These are phyloP conservation scores for Azorinus chamasolen DNA, from an alignment of 2,888 invertebrate species.

Conservation along the genomic window DNA sequence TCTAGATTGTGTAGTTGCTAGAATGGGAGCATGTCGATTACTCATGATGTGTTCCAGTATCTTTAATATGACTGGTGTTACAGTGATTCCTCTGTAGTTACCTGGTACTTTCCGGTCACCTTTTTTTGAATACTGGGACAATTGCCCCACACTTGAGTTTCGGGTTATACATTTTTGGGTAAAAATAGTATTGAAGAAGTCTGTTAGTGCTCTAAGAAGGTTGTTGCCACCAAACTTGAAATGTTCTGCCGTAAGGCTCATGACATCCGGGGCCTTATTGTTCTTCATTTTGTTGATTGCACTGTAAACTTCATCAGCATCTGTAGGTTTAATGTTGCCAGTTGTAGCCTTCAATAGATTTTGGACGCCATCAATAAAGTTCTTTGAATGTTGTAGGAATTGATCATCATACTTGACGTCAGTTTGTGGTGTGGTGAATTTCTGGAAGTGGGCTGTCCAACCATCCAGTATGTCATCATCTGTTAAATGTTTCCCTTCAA, in stretches of 20 bases:
- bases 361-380: background rate
- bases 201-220: background rate
- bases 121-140: conserved; percentile 15
- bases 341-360: background rate
- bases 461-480: background rate
- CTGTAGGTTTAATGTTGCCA: background rate
- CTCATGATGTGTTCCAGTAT: conserved; percentile 9
- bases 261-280: conserved; percentile 16
- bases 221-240: conserved; percentile 9
- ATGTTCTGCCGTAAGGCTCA: conserved; percentile 4
- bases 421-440: background rate
- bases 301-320: too few relatives aligned
- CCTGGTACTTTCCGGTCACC: conserved; percentile 4
- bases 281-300: conserved; percentile 9
- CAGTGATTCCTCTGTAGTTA: conserved; percentile 23
- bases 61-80: conserved; percentile 4
- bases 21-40: background rate
- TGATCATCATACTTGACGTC: background rate
- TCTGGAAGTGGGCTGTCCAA: background rate
- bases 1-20: conserved; percentile 1
- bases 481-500: too few relatives aligned
- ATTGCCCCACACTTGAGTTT: conserved; percentile 7
- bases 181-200: conserved; percentile 3
- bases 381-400: background rate
- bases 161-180: background rate